A percentile compares a stretch with the other conserved stretches of the same genome.
Conservation (phyloP, 1,140 invertebrate genomes). For the Drosophila kurseongensis region DNA sequence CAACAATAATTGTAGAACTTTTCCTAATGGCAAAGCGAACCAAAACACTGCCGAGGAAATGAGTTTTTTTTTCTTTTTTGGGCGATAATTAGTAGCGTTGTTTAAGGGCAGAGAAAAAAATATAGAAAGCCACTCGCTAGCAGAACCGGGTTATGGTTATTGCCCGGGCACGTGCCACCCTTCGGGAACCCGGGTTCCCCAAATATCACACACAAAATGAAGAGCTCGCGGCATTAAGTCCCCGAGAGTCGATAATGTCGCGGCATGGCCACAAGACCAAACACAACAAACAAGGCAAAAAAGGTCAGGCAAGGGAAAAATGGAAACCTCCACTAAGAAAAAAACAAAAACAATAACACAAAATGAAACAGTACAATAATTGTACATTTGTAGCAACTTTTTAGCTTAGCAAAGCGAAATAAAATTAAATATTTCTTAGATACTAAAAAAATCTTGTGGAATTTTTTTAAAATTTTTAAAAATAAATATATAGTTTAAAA, state of each 20-base stretch:
- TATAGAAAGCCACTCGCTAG: constrained; percentile 24
- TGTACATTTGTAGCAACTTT: no score
- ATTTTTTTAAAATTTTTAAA: no score
- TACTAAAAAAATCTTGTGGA: no score
- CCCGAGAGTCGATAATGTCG: constrained; percentile 73
- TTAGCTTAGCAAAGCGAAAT: no score
- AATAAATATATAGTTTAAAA: no score
- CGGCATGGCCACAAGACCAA: constrained; percentile 61
- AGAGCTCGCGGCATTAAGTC: constrained; percentile 43
- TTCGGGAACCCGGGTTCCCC: constrained; percentile 12
- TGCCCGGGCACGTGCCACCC: constrained; percentile 47
- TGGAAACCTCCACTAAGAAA: not conserved
- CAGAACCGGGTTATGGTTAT: constrained; percentile 53
- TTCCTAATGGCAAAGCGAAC: constrained; percentile 62
- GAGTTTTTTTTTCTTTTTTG: constrained; percentile 49
- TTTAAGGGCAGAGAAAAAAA: constrained; percentile 43
- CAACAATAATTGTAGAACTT: constrained; percentile 76
- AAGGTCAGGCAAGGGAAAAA: constrained; percentile 8
- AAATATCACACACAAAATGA: constrained; percentile 28
- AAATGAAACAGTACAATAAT: not conserved
- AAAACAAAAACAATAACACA: not conserved
- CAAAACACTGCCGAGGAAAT: constrained; percentile 57
- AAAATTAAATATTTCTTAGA: no score
- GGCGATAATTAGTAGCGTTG: constrained; percentile 68
- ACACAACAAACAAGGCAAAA: constrained; percentile 19